Evolutionary conservation across 2,888 invertebrate genomes (phyloP).

Genomic region (Apocheima hispidaria): DNA sequence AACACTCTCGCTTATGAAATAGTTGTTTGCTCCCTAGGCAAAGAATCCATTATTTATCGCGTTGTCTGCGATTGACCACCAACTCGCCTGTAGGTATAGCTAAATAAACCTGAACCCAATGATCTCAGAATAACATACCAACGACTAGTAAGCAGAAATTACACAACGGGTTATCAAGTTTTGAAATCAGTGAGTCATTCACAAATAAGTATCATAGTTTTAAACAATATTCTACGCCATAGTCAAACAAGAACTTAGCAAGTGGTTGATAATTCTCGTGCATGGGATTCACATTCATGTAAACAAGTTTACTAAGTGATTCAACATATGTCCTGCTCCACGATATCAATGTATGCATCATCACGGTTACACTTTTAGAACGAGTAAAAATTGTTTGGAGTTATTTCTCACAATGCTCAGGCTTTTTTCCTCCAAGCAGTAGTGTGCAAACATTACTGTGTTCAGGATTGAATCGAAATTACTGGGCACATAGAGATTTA

Average conservation of each 20-base stretch:
- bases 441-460: no score
- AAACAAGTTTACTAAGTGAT: background rate
- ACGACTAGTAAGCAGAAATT: background rate
- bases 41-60: no score
- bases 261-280: constrained; percentile 42
- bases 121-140: background rate
- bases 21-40: no score
- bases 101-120: no score
- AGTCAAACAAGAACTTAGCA: constrained; percentile 45
- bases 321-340: background rate
- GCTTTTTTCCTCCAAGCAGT: no score
- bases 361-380: background rate
- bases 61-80: no score
- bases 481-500: no score
- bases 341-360: constrained; percentile 2
- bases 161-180: constrained; percentile 6
- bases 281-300: constrained; percentile 1
- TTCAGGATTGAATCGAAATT: no score
- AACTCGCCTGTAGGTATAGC: no score
- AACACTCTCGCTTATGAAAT: no score
- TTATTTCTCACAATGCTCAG: no score
- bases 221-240: background rate
- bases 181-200: constrained; percentile 39
- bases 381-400: no score
- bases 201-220: background rate